Percentiles rank a stretch among this genome's conserved stretches.
Evolutionary conservation across 2,113 vertebrate genomes (phyloP).

Genomic region (Perccottus glenii): DNA sequence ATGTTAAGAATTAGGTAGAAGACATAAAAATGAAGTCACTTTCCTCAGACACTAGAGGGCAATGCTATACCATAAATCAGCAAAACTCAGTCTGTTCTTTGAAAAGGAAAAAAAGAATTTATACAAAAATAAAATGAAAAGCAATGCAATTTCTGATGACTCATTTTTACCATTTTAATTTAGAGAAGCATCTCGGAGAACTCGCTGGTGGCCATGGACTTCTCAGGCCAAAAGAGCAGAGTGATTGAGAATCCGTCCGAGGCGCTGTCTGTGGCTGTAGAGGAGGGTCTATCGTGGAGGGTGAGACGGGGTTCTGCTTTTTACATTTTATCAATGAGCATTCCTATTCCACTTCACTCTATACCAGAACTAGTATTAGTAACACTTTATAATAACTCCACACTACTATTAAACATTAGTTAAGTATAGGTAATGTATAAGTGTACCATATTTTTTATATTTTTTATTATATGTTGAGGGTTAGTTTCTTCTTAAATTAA

Average conservation of each 20-base stretch:
- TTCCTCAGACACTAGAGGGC: constrained; percentile 70
- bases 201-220: constrained; percentile 98
- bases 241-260: constrained; percentile 97
- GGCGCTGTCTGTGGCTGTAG: constrained; percentile 92
- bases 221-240: constrained; percentile 92
- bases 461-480: too few species aligned
- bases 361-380: too few species aligned
- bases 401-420: too few species aligned
- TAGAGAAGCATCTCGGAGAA: constrained; percentile 98
- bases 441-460: too few species aligned
- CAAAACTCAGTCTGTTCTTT: background rate
- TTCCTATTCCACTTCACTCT: too few species aligned
- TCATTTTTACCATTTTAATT: constrained; percentile 24
- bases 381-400: too few species aligned
- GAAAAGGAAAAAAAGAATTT: background rate
- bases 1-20: too few species aligned
- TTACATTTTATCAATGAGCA: background rate
- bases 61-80: constrained; percentile 45
- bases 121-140: background rate
- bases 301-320: constrained; percentile 66
- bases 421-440: too few species aligned
- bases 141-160: background rate
- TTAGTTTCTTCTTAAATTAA: too few species aligned
- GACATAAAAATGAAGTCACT: constrained; percentile 4
- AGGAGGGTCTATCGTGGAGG: constrained; percentile 96